phyloP scores from a whole-genome alignment of 2,888 invertebrate species.

The Polyploca ridens region DNA sequence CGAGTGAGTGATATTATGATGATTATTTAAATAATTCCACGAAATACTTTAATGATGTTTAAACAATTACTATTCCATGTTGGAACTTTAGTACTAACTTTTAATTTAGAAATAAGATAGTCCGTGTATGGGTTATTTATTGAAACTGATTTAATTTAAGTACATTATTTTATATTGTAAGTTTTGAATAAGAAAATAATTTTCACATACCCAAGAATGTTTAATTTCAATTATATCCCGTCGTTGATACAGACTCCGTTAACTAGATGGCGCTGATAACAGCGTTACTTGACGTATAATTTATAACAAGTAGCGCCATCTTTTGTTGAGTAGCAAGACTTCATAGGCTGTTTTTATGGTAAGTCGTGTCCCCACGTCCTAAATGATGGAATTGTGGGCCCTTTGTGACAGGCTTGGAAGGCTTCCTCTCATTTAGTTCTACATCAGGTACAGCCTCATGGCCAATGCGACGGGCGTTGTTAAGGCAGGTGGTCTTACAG shows the following conservation, averaged over 20 bases:
- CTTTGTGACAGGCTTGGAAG: constrained; percentile 30
- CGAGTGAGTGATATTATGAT: too few relatives aligned
- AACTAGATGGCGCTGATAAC: constrained; percentile 5
- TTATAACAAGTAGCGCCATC: constrained; percentile 36
- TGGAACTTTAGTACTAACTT: background rate
- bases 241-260: background rate
- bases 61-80: background rate
- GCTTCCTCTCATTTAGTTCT: constrained; percentile 54
- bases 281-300: constrained; percentile 1
- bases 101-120: constrained; percentile 19
- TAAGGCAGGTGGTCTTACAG: constrained; percentile 62
- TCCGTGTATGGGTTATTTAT: constrained; percentile 59
- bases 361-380: constrained; percentile 28
- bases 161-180: constrained; percentile 22
- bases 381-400: constrained; percentile 27
- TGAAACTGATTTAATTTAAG: constrained; percentile 66
- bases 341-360: constrained; percentile 16
- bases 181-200: constrained; percentile 17
- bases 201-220: background rate
- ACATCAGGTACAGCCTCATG: constrained; percentile 44
- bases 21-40: constrained; percentile 8
- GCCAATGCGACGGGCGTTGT: constrained; percentile 43
- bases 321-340: constrained; percentile 28
- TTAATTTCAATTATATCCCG: background rate
- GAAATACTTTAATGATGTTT: constrained; percentile 12